Evolutionary conservation across 2,888 invertebrate genomes (phyloP).

Genomic region (Euclidia mi): DNA sequence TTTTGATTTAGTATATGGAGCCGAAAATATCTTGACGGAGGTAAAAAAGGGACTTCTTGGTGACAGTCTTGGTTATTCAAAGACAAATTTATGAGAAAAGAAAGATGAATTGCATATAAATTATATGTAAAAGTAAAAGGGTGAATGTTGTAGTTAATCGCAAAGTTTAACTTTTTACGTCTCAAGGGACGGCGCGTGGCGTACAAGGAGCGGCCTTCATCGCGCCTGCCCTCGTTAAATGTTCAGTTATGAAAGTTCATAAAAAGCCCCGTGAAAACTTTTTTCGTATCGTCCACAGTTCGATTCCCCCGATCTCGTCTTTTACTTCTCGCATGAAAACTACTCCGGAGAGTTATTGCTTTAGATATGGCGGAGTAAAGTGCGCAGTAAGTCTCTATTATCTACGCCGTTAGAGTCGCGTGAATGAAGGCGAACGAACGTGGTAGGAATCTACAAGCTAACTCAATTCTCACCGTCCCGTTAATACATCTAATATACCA

Average conservation of each 20-base stretch:
- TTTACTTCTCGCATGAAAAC: constrained; percentile 76
- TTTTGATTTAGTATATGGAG: constrained; percentile 30
- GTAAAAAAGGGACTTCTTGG: constrained; percentile 5
- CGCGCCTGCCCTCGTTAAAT: constrained; percentile 59
- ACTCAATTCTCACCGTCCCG: constrained; percentile 75
- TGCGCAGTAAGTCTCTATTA: constrained; percentile 89
- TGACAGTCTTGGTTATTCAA: constrained; percentile 5
- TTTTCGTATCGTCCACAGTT: constrained; percentile 66
- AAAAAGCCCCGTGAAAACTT: constrained; percentile 62
- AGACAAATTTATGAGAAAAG: constrained; percentile 2
- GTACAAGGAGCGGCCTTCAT: constrained; percentile 40
- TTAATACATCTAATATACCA: constrained; percentile 63
- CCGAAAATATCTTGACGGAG: constrained; percentile 19
- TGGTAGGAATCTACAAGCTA: constrained; percentile 83
- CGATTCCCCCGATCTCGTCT: constrained; percentile 61
- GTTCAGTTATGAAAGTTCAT: constrained; percentile 60
- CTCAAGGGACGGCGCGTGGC: constrained; percentile 40
- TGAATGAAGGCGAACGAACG: constrained; percentile 86
- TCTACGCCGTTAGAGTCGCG: constrained; percentile 88
- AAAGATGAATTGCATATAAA: neutral
- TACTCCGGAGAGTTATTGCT: constrained; percentile 83
- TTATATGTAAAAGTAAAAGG: neutral
- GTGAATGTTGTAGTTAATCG: constrained; percentile 31
- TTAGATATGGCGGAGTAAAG: constrained; percentile 85
- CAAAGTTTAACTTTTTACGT: constrained; percentile 58